These are phyloP conservation scores for Caenorhabditis sulstoni DNA, from an alignment of 2,888 invertebrate genomes.

Conservation along the genomic window DNA sequence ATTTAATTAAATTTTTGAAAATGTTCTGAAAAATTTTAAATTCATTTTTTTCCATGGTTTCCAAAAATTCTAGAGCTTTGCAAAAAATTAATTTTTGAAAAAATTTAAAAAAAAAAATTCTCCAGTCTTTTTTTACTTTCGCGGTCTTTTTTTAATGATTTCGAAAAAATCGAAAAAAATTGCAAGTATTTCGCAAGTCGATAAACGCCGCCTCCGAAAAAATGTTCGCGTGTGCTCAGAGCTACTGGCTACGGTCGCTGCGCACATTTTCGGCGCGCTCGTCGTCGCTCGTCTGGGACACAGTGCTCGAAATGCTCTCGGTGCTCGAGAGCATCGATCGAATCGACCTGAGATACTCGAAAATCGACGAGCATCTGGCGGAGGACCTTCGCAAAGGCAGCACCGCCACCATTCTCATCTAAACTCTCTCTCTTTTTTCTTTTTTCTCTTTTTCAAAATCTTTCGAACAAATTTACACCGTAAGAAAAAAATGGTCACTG, in stretches of 20 bases:
- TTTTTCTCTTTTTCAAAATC: background rate
- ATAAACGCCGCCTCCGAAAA: no score
- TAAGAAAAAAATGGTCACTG: background rate
- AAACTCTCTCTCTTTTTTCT: no score
- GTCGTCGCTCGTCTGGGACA: slow-evolving; percentile 23
- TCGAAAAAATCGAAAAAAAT: no score
- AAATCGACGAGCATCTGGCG: slow-evolving; percentile 8
- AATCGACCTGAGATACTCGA: slow-evolving; percentile 29
- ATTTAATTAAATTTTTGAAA: background rate
- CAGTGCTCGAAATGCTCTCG: slow-evolving; percentile 26
- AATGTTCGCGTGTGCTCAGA: slow-evolving; percentile 10
- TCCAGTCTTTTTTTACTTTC: no score
- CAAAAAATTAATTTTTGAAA: background rate
- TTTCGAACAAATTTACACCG: background rate
- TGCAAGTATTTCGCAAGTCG: no score
- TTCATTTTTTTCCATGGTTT: background rate
- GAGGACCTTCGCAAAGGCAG: slow-evolving; percentile 1
- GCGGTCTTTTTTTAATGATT: no score
- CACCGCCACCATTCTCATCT: background rate
- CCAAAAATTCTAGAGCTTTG: no score
- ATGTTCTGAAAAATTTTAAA: background rate
- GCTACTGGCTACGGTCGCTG: slow-evolving; percentile 30
- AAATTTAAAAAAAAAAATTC: no score
- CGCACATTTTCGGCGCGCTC: slow-evolving; percentile 15
- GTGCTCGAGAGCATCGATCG: slow-evolving; percentile 5